phyloP scores from a whole-genome alignment of 2,888 invertebrate genomes.

The Oxycera nigricornis region DNA sequence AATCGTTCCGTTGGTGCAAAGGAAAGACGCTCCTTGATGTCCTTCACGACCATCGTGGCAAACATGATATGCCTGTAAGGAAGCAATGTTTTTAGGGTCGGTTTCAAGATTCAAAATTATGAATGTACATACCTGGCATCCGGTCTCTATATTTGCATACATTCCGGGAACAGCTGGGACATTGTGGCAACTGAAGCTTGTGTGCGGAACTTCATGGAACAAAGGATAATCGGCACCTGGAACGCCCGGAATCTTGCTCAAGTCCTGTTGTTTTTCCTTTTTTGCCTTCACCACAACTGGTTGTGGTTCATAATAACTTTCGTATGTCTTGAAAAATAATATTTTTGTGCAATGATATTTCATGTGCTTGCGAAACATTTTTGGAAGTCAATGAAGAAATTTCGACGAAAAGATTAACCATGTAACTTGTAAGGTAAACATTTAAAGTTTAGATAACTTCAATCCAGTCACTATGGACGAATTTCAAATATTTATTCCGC shows the following conservation, averaged over 20 bases:
- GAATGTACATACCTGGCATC: constrained; percentile 80
- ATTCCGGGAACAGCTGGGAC: constrained; percentile 85
- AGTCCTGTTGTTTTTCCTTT: constrained; percentile 72
- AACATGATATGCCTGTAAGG: constrained; percentile 80
- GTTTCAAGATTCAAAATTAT: background rate
- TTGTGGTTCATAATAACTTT: constrained; percentile 56
- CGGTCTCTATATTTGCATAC: constrained; percentile 90
- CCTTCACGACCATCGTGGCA: constrained; percentile 88
- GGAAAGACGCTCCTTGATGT: constrained; percentile 81
- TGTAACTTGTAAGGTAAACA: background rate
- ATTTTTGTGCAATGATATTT: background rate
- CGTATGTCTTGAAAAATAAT: constrained; percentile 53
- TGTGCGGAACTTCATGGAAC: constrained; percentile 78
- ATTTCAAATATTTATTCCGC: background rate
- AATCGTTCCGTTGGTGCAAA: constrained; percentile 86
- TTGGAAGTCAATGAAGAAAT: no score
- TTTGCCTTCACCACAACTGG: constrained; percentile 37
- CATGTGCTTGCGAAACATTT: background rate
- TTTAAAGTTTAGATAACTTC: background rate
- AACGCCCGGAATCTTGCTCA: constrained; percentile 79
- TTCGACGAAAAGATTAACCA: no score
- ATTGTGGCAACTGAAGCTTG: constrained; percentile 78
- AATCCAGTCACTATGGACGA: background rate
- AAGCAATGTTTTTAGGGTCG: background rate
- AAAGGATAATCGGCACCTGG: constrained; percentile 84